A percentile compares a stretch with the other conserved stretches of the same genome.
Evolutionary conservation across 2,113 vertebrate genomes (phyloP).

Genomic region (Sander vitreus): DNA sequence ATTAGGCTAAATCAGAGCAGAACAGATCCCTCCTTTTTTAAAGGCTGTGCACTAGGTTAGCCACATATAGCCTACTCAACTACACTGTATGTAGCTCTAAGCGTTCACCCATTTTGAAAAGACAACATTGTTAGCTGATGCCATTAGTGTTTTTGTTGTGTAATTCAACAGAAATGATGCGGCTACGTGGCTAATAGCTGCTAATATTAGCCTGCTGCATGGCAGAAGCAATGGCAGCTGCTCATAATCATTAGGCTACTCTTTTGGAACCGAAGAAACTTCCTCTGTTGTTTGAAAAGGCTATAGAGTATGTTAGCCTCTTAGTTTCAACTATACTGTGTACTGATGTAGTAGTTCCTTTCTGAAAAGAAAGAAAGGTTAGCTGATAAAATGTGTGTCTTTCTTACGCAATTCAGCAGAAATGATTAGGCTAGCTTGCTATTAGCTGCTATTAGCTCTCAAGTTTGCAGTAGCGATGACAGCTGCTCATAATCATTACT

Average conservation of each 20-base stretch:
- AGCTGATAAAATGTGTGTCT: not conserved
- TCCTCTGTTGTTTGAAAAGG: not conserved
- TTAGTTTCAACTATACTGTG: not conserved
- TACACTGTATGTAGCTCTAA: not conserved
- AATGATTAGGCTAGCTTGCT: not conserved
- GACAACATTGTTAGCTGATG: not conserved
- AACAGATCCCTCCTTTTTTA: not conserved
- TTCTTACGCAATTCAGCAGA: not conserved
- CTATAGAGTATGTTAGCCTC: not conserved
- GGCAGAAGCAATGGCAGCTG: not conserved
- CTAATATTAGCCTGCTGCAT: not conserved
- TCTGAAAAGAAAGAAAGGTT: not conserved
- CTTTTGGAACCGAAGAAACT: not conserved
- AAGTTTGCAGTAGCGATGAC: not conserved
- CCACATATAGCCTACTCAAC: not conserved
- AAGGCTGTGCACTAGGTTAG: not conserved
- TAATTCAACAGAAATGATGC: not conserved
- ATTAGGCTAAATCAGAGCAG: conserved; percentile 11
- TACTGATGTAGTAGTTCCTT: no score
- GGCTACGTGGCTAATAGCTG: not conserved
- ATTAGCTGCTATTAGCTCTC: not conserved
- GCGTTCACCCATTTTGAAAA: not conserved
- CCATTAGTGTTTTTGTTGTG: not conserved
- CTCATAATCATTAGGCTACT: not conserved
- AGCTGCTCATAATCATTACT: conserved; percentile 1